Evolutionary conservation across 2,113 vertebrate genomes (phyloP), one percentile per base, ranked within the genome.

Genomic region (Dicentrarchus labrax): DNA sequence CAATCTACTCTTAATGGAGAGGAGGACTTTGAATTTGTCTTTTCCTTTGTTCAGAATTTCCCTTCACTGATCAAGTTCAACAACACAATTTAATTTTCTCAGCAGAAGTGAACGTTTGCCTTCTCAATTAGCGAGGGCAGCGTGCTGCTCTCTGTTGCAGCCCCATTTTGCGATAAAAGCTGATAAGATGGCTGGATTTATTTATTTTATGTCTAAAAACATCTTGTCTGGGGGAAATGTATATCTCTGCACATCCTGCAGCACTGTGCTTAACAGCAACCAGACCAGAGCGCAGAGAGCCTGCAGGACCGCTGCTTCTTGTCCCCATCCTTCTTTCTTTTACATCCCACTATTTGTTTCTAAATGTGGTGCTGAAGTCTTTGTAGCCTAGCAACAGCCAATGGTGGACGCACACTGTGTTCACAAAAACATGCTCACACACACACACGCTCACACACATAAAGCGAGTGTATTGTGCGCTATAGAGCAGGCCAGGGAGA

Each of bases 381-480:
- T 76, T 87, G 90, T 92, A 89, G 62, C 86, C 89, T 92, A 89
- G 90, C 90, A 91, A 92, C 92, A 90, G 82, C 77, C 78, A 87
- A 78, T 84, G 78, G 65, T 82, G 78, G 82, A 89, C 39, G 17
- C 68, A 64, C 48, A 36, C 38, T 53, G 62, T 41, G 17, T 54
- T 89, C 72, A 79, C 75, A 66, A 72, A 82, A 80, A 62, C n/a
- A 47, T 43, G 19, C 17, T 0, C 8, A 51, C 43, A 12, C 54
- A 24, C 64, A 71, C 57, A 50, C 73, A 47, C 8, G 10, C 62
- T 10, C 62, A 48, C 36, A 57, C 65, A 80, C 59, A 67, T 38
- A 48, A 19, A 72, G 78, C 3, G 9, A 72, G 53, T 47, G 22
- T 59, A 53, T 86, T 80, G 75, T 74, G 69, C 5, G 1, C 41